phyloP scores from a whole-genome alignment of 2,797 vertebrate species.

The Microctenopoma steveboyesi region DNA sequence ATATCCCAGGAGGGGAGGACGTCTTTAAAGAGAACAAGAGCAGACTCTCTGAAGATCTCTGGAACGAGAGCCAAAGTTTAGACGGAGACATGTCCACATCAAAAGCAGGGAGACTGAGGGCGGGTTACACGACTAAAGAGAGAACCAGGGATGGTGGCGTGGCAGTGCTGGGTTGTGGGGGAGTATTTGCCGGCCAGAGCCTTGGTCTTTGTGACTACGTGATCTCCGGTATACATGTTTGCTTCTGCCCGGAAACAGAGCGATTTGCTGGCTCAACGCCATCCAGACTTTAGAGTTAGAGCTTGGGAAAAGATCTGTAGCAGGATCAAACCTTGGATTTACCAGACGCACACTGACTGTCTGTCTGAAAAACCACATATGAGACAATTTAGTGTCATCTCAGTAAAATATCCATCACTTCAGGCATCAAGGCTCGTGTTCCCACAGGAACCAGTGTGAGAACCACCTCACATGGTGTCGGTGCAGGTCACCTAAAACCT shows the following conservation, averaged over 20 bases:
- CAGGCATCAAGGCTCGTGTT: constrained; percentile 49
- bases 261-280: constrained; percentile 24
- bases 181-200: constrained; percentile 45
- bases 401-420: constrained; percentile 42
- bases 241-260: constrained; percentile 34
- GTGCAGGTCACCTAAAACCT: constrained; percentile 31
- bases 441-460: constrained; percentile 60
- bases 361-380: constrained; percentile 40
- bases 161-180: not conserved
- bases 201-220: constrained; percentile 54
- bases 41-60: constrained; percentile 52
- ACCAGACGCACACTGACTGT: constrained; percentile 37
- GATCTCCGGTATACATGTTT: constrained; percentile 40
- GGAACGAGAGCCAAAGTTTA: constrained; percentile 50
- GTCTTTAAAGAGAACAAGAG: constrained; percentile 65
- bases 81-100: constrained; percentile 66
- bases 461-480: constrained; percentile 36
- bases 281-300: constrained; percentile 24
- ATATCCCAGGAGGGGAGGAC: constrained; percentile 44
- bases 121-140: constrained; percentile 52
- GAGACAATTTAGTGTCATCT: constrained; percentile 39
- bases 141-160: constrained; percentile 23
- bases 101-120: constrained; percentile 53
- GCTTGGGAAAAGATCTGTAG: constrained; percentile 48
- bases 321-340: constrained; percentile 37